Evolutionary conservation across 2,113 vertebrate species (phyloP), one percentile per base, ranked within the genome.

Genomic region (Elachura formosa): DNA sequence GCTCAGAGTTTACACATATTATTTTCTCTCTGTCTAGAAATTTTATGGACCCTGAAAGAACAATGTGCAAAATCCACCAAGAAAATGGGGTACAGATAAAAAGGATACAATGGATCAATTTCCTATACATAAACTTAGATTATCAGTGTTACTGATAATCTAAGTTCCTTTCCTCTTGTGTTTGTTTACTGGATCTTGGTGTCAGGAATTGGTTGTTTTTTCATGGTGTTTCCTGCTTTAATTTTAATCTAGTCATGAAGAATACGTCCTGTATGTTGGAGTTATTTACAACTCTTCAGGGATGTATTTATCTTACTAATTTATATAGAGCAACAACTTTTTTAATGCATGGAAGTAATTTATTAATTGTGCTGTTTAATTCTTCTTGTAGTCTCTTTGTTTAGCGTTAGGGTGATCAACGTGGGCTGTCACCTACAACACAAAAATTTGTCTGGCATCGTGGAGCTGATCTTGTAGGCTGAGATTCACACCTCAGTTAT

Each of bases 161-260:
- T 66, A 46, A 89, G 38, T 51, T 89, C 74, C 41, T 83, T 87
- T 87, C 62, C 43, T 85, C 51, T 51, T 73, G 31, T 83, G 43
- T 71, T 90, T 96, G 79, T 94, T 94, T 88, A 76, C 83, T 88
- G 55, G 66, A 89, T 85, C 66, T 80, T 43, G 29, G 19, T 89
- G 78, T 79, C 71, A 91, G 45, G 58, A 94, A 79, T 45, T 76
- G 58, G 19, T 58, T 87, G 33, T 8, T 58, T 84, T 84, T 82
- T 76, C 36, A 28, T 84, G 46, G 0, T 52, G 64, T 84, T 85
- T 79, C 81, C 40, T 89, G 78, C 91, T 89, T 74, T 76, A 64
- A 51, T 93, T 93, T 95, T 91, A 75, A 87, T 87, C 13, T 19
- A 34, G 15, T 76, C 17, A 22, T 14, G 48, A 76, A 89, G 9